A percentile compares a stretch with the other conserved stretches of the same genome.
phyloP scores from a whole-genome alignment of 2,797 vertebrate genomes.

The Petrocephalus sullivani region DNA sequence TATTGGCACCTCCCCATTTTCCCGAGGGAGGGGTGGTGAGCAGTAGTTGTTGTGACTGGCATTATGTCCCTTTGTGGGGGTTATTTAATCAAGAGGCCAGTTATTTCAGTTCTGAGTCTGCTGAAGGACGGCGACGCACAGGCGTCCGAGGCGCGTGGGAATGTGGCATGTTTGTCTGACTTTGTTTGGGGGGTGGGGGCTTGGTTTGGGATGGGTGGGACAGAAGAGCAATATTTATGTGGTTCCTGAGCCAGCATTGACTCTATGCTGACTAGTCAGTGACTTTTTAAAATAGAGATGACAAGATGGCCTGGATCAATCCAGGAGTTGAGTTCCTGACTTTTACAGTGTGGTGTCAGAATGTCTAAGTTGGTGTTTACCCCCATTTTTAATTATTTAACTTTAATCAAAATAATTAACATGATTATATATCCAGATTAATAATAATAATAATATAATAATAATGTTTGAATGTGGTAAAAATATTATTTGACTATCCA shows the following conservation, averaged over 20 bases:
- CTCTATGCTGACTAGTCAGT: neutral
- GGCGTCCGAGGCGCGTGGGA: constrained; percentile 28
- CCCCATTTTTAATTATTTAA: neutral
- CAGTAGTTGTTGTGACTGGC: neutral
- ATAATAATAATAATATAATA: neutral
- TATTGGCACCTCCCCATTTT: neutral
- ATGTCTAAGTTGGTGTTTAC: neutral
- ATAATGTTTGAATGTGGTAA: neutral
- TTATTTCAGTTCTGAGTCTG: neutral
- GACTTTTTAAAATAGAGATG: neutral
- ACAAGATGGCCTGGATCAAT: neutral
- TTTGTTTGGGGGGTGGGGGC: neutral
- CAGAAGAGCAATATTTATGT: constrained; percentile 27
- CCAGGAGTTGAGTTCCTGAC: constrained; percentile 24
- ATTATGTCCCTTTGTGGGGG: neutral
- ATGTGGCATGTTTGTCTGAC: constrained; percentile 6
- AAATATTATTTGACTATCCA: constrained; percentile 34
- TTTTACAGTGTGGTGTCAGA: neutral
- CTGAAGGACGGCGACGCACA: neutral
- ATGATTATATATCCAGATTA: neutral
- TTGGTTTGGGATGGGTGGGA: neutral
- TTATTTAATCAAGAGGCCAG: neutral
- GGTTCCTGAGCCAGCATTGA: constrained; percentile 27
- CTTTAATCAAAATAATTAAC: neutral
- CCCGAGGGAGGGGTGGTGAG: neutral